Conservation (phyloP, 1,140 invertebrate species). For the Aculops lycopersici region DNA sequence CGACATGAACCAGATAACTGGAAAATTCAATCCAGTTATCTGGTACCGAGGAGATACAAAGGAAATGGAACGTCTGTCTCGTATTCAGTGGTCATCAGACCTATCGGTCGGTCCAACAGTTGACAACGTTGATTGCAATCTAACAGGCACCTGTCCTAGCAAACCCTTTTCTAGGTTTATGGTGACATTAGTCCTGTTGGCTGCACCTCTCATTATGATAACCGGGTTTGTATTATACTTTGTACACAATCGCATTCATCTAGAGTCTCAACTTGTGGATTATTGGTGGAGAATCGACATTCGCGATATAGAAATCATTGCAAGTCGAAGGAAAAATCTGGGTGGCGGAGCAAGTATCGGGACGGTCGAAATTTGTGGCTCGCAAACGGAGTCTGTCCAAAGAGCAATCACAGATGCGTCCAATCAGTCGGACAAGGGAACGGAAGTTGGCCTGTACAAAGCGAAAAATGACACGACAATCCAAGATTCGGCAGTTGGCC, state of each 20-base stretch:
- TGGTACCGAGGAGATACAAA: constrained; percentile 14
- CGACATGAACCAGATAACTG: constrained; percentile 44
- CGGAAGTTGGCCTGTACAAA: too few species aligned
- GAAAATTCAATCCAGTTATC: constrained; percentile 23
- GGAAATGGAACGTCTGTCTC: not conserved
- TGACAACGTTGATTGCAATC: not conserved
- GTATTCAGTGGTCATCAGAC: not conserved
- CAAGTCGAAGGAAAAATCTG: too few species aligned
- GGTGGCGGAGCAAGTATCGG: too few species aligned
- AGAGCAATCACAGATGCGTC: too few species aligned
- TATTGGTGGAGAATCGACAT: not conserved
- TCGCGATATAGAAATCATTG: too few species aligned
- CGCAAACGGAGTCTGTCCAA: too few species aligned
- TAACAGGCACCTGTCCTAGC: not conserved
- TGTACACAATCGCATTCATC: not conserved
- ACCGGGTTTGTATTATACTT: not conserved
- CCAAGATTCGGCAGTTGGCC: too few species aligned
- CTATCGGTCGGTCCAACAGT: not conserved
- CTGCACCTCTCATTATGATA: not conserved
- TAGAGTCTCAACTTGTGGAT: not conserved
- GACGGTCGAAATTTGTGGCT: too few species aligned
- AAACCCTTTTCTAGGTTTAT: not conserved
- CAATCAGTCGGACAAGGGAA: too few species aligned
- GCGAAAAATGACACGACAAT: too few species aligned
- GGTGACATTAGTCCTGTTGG: not conserved